Percentiles rank a stretch among this genome's conserved stretches.
phyloP scores from a whole-genome alignment of 2,888 invertebrate genomes.

The Adelognathus sp. region DNA sequence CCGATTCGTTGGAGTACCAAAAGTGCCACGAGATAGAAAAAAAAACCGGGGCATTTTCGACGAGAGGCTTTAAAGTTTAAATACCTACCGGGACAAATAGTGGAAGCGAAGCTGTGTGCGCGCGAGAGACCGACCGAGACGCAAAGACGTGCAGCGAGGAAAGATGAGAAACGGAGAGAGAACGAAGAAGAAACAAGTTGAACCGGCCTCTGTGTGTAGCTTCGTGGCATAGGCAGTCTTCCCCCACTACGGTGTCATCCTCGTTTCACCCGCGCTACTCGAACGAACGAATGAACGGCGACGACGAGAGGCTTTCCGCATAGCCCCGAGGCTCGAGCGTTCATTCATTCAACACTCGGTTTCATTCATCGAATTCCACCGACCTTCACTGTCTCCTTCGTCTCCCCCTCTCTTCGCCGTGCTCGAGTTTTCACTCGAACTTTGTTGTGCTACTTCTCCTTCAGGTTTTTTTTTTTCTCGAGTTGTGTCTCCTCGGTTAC shows the following conservation, averaged over 20 bases:
- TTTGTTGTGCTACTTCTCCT: slow-evolving; percentile 33
- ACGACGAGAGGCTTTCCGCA: slow-evolving; percentile 41
- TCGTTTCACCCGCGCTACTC: slow-evolving; percentile 33
- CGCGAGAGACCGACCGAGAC: slow-evolving; percentile 4
- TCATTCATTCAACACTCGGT: slow-evolving; percentile 59
- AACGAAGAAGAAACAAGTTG: neutral
- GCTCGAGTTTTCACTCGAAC: slow-evolving; percentile 54
- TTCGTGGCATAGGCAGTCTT: slow-evolving; percentile 11
- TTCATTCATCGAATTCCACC: slow-evolving; percentile 59
- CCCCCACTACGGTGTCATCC: slow-evolving; percentile 31
- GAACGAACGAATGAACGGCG: slow-evolving; percentile 37
- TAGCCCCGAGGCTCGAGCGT: slow-evolving; percentile 40
- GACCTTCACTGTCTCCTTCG: slow-evolving; percentile 22
- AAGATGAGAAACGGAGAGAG: neutral
- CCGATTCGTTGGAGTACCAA: slow-evolving; percentile 30
- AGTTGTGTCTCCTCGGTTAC: slow-evolving; percentile 38
- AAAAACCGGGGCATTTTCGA: slow-evolving; percentile 19
- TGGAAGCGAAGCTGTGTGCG: slow-evolving; percentile 4
- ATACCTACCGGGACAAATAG: slow-evolving; percentile 47
- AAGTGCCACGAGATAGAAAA: slow-evolving; percentile 22
- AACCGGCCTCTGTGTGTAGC: slow-evolving; percentile 11
- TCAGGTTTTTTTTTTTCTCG: slow-evolving; percentile 15
- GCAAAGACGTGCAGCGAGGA: neutral
- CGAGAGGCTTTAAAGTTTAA: slow-evolving; percentile 55
- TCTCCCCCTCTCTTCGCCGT: slow-evolving; percentile 16